Evolutionary conservation across 1,140 invertebrate species (phyloP), one percentile per base, ranked within the genome.

Genomic region (Brachionus asplanchnoidis): DNA sequence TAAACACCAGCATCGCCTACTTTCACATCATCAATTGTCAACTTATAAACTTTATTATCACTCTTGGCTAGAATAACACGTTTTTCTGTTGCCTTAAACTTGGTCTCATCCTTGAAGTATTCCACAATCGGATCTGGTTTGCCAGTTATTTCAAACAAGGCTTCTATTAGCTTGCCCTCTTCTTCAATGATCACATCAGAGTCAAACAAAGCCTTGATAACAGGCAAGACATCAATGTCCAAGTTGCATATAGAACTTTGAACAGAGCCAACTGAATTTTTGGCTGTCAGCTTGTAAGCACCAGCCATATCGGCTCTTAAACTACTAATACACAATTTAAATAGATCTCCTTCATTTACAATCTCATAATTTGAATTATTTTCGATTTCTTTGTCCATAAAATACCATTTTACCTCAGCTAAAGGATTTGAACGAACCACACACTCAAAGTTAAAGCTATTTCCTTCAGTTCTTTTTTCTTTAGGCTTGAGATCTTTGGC

Each of bases 271-370:
- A 80, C 53, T 32, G 12, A 17, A 40, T 80, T 80, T 80, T 65
- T 80, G 20, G 53, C 77, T 60, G 17, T 20, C 42, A 80, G 6
- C 36, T 40, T 88, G n/a, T 89, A 87, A 70, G 87, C 86, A 12
- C 87, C 88, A 77, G 86, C 85, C 73, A 88, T 87, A 26, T 87
- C 86, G 36, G 88, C 50, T n/a, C 86, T 82, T 23, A 88, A 86
- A 46, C 87, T 87, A 20, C 87, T 87, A 70, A 89, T 86, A 11
- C 86, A 85, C 20, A 89, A 84, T 73, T 86, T 87, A 77, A 88
- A 88, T 14, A 86, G 79, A 4, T 85, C 85, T 11, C 86, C 87
- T 20, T 88, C 87, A 65, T 85, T 44, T 6, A 50, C 17, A n/a
- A 23, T 1, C 20, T 65, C 32, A 77, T 20, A 68, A 3, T 44